Base-by-base conservation (phyloP, 2,113 vertebrate species). In the Abramis brama region DNA sequence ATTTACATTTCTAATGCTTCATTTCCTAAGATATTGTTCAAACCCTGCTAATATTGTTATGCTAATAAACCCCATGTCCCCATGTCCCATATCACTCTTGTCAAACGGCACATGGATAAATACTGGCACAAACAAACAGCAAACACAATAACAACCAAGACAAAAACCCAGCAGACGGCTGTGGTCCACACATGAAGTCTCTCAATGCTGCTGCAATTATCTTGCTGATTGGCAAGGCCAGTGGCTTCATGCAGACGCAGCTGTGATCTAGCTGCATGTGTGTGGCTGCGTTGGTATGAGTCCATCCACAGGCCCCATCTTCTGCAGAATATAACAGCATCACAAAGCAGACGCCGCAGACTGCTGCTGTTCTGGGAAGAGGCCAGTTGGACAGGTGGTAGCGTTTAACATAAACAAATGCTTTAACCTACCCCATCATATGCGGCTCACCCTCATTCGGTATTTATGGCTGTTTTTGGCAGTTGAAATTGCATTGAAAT, bases 301-400 rank as follows among this genome's bases (percentile, higher is more conserved):
- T 47, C 45, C 75, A 13, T 85, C 84, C 71, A 55, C 60, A 39
- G 50, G 33, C 33, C 71, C 6, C 17, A 21, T 62, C 57, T 62
- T 82, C 82, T 73, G 11, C 66, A 77, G 59, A 84, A 84, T 45
- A 47, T 77, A 50, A 59, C 70, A 64, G 36, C 59, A 13, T 75
- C 84, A 60, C 52, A 84, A 76, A 39, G 77, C 62, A 82, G 88
- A 77, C 43, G 19, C 25, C 11, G 23, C 68, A 73, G 62, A 39
- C 71, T 57, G 74, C 43, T 75, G 70, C 11, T 88, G 55, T 70
- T 83, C 59, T 68, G 52, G 85, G 76, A 86, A 39, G 90, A 86
- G 87, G 89, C 90, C 90, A 91, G 90, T 91, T 86, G 87, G 79
- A 82, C 91, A 93, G 92, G 89, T 94, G 93, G 62, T 85, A 82